Percentiles rank a stretch among this genome's conserved stretches.
These are phyloP conservation scores for Platanista minor DNA, from an alignment of 2,113 vertebrate genomes.

Conservation along the genomic window DNA sequence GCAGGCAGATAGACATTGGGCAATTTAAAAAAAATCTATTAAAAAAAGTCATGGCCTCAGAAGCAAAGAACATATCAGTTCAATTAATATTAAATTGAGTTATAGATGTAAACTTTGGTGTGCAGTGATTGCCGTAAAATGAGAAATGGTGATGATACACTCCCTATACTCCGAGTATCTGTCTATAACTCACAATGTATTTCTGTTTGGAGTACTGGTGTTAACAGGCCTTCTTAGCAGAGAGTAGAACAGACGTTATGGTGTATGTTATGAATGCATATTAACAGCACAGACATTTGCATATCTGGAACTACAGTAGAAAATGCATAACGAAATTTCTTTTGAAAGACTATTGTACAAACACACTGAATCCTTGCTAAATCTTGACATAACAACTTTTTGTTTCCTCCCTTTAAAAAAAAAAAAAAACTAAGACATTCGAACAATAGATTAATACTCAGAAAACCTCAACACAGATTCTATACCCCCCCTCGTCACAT, in stretches of 20 bases:
- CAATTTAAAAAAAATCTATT: conserved; percentile 77
- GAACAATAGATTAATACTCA: conserved; percentile 35
- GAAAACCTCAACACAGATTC: not conserved
- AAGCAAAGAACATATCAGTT: not conserved
- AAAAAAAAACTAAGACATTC: not conserved
- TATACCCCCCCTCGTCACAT: not conserved
- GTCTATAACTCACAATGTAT: conserved; percentile 21
- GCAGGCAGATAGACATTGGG: not conserved
- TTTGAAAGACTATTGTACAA: conserved; percentile 61
- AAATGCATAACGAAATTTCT: conserved; percentile 57
- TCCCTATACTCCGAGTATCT: not conserved
- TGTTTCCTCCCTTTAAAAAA: not conserved
- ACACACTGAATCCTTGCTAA: conserved; percentile 43
- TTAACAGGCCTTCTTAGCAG: conserved; percentile 53
- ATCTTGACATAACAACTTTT: conserved; percentile 45
- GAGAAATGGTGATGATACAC: not conserved
- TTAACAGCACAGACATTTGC: conserved; percentile 62
- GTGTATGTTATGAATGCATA: conserved; percentile 46
- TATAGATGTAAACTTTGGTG: not conserved
- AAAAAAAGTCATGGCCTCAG: not conserved
- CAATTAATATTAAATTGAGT: not conserved
- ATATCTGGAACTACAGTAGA: conserved; percentile 58
- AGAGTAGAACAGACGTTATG: conserved; percentile 38
- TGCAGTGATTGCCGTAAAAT: not conserved
- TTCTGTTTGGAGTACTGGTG: conserved; percentile 32